phyloP scores from a whole-genome alignment of 1,140 invertebrate genomes.

The Bombus fervidus region DNA sequence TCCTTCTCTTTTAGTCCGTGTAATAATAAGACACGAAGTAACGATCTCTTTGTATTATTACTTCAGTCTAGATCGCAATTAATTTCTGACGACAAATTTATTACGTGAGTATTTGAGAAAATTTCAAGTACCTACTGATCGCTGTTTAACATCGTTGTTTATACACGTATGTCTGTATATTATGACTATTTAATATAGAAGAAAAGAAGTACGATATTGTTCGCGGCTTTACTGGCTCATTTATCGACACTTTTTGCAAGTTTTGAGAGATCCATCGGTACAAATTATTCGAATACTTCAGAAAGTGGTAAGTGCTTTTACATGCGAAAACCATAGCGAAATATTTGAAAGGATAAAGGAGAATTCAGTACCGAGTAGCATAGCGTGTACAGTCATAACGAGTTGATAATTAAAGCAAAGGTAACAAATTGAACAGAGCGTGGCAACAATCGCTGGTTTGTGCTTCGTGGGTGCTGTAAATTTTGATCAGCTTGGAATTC shows the following conservation, averaged over 20 bases:
- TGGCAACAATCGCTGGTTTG: constrained; percentile 89
- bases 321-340: no score
- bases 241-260: constrained; percentile 86
- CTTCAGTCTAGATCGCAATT: neutral
- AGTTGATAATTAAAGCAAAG: neutral
- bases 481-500: constrained; percentile 89
- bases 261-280: constrained; percentile 88
- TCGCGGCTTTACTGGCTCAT: constrained; percentile 87
- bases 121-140: neutral
- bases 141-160: neutral
- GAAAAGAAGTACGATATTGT: constrained; percentile 83
- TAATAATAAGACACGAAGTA: neutral
- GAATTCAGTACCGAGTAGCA: no score
- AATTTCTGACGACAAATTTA: neutral
- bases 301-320: constrained; percentile 88
- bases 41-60: neutral
- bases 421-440: constrained; percentile 79
- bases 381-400: neutral
- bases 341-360: no score
- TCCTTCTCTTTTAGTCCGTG: neutral
- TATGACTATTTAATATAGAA: neutral
- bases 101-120: neutral
- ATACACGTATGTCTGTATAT: neutral
- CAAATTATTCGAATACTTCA: constrained; percentile 88
- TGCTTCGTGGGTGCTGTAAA: constrained; percentile 89